phyloP scores from a whole-genome alignment of 2,113 vertebrate species.

The Charina bottae region DNA sequence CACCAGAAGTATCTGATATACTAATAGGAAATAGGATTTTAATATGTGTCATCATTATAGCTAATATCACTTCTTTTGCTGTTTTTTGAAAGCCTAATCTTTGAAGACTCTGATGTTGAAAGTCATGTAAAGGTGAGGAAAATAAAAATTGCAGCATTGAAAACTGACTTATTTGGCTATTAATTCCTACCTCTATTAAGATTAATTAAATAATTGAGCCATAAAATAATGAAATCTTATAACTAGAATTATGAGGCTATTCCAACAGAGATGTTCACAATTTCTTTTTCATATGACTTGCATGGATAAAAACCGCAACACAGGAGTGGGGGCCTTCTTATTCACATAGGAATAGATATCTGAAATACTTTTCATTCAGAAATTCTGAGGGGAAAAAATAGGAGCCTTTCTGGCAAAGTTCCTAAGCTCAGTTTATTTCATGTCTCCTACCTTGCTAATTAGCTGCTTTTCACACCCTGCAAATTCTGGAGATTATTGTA shows the following conservation, averaged over 20 bases:
- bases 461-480: conserved; percentile 43
- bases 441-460: conserved; percentile 25
- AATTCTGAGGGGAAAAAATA: conserved; percentile 41
- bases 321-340: neutral
- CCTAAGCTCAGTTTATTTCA: conserved; percentile 30
- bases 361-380: conserved; percentile 38
- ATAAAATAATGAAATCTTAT: conserved; percentile 33
- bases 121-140: conserved; percentile 32
- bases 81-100: neutral
- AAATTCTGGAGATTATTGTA: conserved; percentile 52
- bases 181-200: neutral
- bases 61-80: neutral
- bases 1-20: neutral
- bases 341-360: conserved; percentile 3
- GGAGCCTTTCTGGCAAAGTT: conserved; percentile 50
- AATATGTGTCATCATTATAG: conserved; percentile 10
- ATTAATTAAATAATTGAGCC: conserved; percentile 25
- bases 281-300: conserved; percentile 16
- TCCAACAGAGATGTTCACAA: conserved; percentile 39
- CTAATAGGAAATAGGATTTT: neutral
- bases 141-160: conserved; percentile 10
- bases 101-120: conserved; percentile 24
- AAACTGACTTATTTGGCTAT: neutral
- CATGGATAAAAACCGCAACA: conserved; percentile 40
- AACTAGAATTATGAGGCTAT: conserved; percentile 27